Evolutionary conservation across 2,888 invertebrate species (phyloP).

Genomic region (Encarsia formosa): DNA sequence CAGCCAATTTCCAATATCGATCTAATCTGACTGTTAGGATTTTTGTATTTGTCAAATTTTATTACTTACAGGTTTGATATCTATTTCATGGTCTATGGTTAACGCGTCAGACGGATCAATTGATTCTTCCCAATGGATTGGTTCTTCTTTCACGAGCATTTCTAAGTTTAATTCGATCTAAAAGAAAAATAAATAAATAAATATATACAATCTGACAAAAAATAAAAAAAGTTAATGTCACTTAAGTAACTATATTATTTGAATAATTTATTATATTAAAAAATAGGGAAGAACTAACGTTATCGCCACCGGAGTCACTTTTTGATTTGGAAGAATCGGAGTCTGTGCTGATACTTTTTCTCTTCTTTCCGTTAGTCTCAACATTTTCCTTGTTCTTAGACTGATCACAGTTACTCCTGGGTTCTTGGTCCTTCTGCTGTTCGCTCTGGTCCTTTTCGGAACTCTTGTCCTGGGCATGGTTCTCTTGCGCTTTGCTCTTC

Average conservation of each 20-base stretch:
- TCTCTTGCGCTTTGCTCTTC: conserved; percentile 8
- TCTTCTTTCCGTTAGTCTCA: conserved; percentile 41
- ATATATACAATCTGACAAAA: too few species aligned
- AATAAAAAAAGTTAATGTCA: too few species aligned
- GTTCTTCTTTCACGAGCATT: conserved; percentile 59
- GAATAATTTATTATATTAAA: too few species aligned
- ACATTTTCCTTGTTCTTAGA: too few species aligned
- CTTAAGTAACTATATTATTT: too few species aligned
- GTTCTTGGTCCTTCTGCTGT: conserved; percentile 42
- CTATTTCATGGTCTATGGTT: conserved; percentile 65
- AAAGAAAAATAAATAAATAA: conserved; percentile 5
- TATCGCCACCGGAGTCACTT: conserved; percentile 39
- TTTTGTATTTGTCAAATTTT: not conserved
- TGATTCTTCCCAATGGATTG: conserved; percentile 69
- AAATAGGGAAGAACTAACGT: conserved; percentile 18
- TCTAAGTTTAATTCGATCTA: conserved; percentile 47
- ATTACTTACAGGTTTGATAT: conserved; percentile 61
- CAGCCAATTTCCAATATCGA: too few species aligned
- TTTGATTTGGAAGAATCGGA: conserved; percentile 46
- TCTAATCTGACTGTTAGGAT: too few species aligned
- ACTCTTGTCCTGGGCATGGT: not conserved
- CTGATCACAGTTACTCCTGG: too few species aligned
- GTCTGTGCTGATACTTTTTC: conserved; percentile 40
- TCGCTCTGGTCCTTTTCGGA: conserved; percentile 36
- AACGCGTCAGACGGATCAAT: conserved; percentile 65